Base-by-base conservation (phyloP, 2,888 invertebrate genomes). In the Hydropsyche betteni region DNA sequence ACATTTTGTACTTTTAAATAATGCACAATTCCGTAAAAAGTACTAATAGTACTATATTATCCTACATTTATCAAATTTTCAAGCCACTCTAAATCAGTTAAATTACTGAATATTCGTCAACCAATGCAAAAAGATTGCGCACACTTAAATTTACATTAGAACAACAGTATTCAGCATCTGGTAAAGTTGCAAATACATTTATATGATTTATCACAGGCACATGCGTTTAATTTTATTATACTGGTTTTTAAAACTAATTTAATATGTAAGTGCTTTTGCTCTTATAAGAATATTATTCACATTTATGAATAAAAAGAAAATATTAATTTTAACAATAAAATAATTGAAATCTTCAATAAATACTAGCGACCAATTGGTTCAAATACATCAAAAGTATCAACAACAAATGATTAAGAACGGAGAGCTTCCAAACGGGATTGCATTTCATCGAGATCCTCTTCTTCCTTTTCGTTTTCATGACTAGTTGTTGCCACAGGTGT, bases 381-480 rank as follows among this genome's bases (percentile, higher is more conserved):
- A 5, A 61, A 33, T 55, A 51, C 8, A 10, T 51, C 12, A 51
- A 51, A 2, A 10, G 12, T 51, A 36, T 12, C 34, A 74, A 16
- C 61, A 71, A 68, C 5, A 4, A 8, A n/a, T 77, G 76, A 79
- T 86, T 94, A 97, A 82, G 97, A 97, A 80, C 95, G 90, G 73
- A 98, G 87, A 51, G 97, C 94, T 81, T 97, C 93, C 76, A 98
- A 88, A 80, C 98, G 87, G 76, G 91, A 92, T 84, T 95, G 94
- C 97, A 98, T 97, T 82, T 96, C 95, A 81, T 94, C 93, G n/a
- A 97, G 86, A 80, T 91, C 93, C 68, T 93, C 93, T 70, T 91
- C 91, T 16, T 90, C 89, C 71, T 87, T 89, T 1, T 85, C 86
- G 79, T 89, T 88, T 69, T 81, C 80, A 14, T 68, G 77, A 75